Evolutionary conservation across 2,797 vertebrate species (phyloP).

Genomic region (Vultur gryphus): DNA sequence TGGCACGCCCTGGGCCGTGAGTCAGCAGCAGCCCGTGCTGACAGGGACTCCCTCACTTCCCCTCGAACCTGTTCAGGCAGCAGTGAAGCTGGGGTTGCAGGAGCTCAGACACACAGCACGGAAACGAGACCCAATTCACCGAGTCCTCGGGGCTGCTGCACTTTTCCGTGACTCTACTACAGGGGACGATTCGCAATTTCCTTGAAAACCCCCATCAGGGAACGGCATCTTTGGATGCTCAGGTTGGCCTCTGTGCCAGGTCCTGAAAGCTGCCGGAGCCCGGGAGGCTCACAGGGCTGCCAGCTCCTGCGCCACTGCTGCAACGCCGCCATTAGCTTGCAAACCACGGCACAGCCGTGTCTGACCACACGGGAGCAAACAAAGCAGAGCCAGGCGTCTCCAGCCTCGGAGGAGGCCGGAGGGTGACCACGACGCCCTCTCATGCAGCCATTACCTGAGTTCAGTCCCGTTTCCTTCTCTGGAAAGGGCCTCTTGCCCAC

Average conservation of each 20-base stretch:
- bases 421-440: background rate
- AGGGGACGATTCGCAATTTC: background rate
- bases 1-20: accelerated
- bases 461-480: background rate
- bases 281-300: background rate
- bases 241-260: background rate
- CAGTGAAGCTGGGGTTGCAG: background rate
- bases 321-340: background rate
- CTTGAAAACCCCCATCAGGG: accelerated
- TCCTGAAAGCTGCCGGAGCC: background rate
- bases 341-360: accelerated
- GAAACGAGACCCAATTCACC: accelerated
- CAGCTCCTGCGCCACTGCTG: background rate
- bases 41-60: background rate
- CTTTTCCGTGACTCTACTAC: accelerated
- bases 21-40: too few relatives aligned
- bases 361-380: accelerated
- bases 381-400: background rate
- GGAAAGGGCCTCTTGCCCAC: background rate
- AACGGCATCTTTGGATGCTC: background rate
- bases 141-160: background rate
- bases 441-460: background rate
- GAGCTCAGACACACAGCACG: accelerated
- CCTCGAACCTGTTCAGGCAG: background rate
- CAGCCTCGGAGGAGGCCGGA: background rate